Evolutionary conservation across 1,140 invertebrate genomes (phyloP).

Genomic region (Mylabris phalerata): DNA sequence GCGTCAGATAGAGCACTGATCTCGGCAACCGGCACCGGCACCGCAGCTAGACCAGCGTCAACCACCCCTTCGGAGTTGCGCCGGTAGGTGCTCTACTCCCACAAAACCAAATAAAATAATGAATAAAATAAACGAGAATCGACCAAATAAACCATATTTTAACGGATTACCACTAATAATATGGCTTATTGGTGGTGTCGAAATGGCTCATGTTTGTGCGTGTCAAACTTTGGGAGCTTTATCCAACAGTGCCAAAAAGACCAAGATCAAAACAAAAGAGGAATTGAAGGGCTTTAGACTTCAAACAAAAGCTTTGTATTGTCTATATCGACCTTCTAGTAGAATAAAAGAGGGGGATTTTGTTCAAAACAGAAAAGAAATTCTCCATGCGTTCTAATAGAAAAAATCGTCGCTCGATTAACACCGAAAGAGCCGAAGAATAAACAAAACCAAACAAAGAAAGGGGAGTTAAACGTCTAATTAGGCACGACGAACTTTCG

Average conservation of each 20-base stretch:
- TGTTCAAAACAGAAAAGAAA: no score
- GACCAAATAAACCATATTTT: neutral
- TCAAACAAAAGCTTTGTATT: no score
- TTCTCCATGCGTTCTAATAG: no score
- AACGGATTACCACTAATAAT: no score
- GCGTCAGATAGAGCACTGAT: slow-evolving; percentile 31
- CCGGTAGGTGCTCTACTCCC: slow-evolving; percentile 41
- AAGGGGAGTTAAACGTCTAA: slow-evolving; percentile 14
- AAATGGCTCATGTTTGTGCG: slow-evolving; percentile 21
- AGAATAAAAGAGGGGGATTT: no score
- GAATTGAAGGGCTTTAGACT: no score
- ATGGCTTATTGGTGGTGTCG: neutral
- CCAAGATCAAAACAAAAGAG: no score
- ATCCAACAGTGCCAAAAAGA: no score
- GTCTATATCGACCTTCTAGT: no score
- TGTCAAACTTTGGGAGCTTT: neutral
- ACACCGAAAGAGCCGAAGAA: slow-evolving; percentile 3
- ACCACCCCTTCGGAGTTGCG: slow-evolving; percentile 43
- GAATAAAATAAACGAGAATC: slow-evolving; percentile 15
- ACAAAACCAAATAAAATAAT: slow-evolving; percentile 27
- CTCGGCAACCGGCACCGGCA: slow-evolving; percentile 40
- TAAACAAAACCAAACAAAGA: slow-evolving; percentile 6
- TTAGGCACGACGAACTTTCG: slow-evolving; percentile 29
- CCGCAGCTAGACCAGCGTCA: slow-evolving; percentile 38
- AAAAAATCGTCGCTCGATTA: no score